These are phyloP conservation scores for Macropus fuliginosus DNA, from an alignment of 2,797 vertebrate genomes.

Conservation along the genomic window DNA sequence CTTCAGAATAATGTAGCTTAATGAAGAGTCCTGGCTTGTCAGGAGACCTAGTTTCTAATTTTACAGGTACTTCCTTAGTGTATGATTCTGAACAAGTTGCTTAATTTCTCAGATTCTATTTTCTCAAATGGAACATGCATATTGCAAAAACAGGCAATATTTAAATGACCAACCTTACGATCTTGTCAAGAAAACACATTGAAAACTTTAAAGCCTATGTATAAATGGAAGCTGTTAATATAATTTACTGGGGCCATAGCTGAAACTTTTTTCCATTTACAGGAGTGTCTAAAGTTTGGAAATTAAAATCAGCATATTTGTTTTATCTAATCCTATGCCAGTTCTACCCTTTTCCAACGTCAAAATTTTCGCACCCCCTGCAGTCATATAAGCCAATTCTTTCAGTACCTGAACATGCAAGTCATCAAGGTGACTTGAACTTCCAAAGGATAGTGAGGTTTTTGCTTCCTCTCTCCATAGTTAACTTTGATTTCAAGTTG, in stretches of 20 bases:
- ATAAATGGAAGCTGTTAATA: not conserved
- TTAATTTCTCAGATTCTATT: not conserved
- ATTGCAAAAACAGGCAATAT: not conserved
- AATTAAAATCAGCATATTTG: not conserved
- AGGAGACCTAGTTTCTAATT: not conserved
- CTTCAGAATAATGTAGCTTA: not conserved
- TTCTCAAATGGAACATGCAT: not conserved
- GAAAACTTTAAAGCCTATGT: not conserved
- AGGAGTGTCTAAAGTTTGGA: not conserved
- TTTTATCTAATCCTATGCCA: not conserved
- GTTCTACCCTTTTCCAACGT: not conserved
- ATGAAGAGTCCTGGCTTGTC: not conserved
- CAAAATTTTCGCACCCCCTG: not conserved
- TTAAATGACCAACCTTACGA: not conserved
- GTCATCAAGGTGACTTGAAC: not conserved
- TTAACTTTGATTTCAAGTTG: not conserved
- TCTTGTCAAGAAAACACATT: not conserved
- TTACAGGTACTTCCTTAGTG: not conserved
- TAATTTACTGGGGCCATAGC: not conserved
- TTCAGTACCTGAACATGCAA: not conserved
- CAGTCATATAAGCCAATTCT: not conserved
- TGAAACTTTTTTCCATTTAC: not conserved
- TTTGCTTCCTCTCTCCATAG: not conserved
- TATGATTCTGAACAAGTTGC: not conserved
- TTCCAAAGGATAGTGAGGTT: not conserved